Evolutionary conservation across 92 coral and sea anemone species (phyloP).

Genomic region (Palythoa caribaeorum): DNA sequence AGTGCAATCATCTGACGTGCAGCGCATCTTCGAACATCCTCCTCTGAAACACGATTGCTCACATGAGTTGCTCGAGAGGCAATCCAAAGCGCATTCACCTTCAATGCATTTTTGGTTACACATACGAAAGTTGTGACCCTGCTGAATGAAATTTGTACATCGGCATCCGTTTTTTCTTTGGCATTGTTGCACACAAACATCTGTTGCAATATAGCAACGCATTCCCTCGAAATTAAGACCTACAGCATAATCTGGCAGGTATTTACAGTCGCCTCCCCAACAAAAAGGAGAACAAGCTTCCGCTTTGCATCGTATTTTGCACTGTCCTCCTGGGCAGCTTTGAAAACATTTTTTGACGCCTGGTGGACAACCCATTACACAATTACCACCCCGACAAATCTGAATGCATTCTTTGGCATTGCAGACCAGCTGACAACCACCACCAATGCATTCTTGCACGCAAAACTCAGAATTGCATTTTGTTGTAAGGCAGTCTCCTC

Average conservation of each 20-base stretch:
- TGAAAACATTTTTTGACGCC: constrained; percentile 69
- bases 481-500: constrained; percentile 34
- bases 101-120: constrained; percentile 61
- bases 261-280: constrained; percentile 67
- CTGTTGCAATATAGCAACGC: constrained; percentile 46
- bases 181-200: constrained; percentile 67
- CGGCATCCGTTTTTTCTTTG: constrained; percentile 60
- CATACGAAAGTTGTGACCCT: constrained; percentile 50
- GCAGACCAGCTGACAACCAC: constrained; percentile 63
- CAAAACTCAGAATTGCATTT: constrained; percentile 64
- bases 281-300: constrained; percentile 68
- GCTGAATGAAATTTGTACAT: constrained; percentile 43
- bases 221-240: constrained; percentile 48
- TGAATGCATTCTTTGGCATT: constrained; percentile 39
- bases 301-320: constrained; percentile 67
- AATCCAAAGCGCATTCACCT: constrained; percentile 71
- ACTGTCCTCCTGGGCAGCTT: constrained; percentile 74
- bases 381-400: constrained; percentile 39
- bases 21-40: constrained; percentile 72
- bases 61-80: constrained; percentile 67
- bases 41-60: constrained; percentile 70
- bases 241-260: constrained; percentile 43
- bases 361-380: constrained; percentile 33
- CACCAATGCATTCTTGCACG: constrained; percentile 62
- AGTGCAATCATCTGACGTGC: constrained; percentile 63